Conservation (phyloP, 2,113 vertebrate genomes). For the Calyptomena viridis region DNA sequence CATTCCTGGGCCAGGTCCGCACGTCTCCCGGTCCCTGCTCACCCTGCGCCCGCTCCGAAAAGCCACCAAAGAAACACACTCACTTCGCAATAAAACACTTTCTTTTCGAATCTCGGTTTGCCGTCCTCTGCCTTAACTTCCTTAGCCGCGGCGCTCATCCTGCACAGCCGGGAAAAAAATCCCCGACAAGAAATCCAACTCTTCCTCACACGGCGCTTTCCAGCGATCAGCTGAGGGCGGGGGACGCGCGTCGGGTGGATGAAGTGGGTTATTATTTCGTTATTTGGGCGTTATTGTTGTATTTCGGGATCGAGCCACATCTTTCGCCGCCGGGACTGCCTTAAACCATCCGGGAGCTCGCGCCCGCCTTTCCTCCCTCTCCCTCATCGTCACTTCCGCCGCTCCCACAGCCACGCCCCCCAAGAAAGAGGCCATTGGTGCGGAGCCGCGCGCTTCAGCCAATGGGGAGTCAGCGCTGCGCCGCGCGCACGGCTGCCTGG, state of each 20-base stretch:
- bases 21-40: neutral
- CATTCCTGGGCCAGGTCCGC: no score
- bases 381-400: neutral
- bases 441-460: neutral
- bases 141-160: neutral
- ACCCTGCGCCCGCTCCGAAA: neutral
- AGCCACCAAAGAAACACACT: neutral
- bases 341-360: neutral
- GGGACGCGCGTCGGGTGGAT: fast-evolving
- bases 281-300: neutral
- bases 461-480: neutral
- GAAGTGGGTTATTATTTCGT: fast-evolving
- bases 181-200: neutral
- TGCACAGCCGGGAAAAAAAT: neutral
- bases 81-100: conserved; percentile 33
- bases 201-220: fast-evolving
- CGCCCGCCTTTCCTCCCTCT: fast-evolving
- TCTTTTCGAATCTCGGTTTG: neutral
- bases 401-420: fast-evolving
- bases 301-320: fast-evolving
- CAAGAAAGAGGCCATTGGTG: neutral
- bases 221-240: fast-evolving
- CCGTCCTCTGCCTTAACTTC: neutral
- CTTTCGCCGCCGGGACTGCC: fast-evolving
- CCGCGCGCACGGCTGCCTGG: neutral